phyloP scores from a whole-genome alignment of 2,113 vertebrate species.

The Alexandromys fortis region DNA sequence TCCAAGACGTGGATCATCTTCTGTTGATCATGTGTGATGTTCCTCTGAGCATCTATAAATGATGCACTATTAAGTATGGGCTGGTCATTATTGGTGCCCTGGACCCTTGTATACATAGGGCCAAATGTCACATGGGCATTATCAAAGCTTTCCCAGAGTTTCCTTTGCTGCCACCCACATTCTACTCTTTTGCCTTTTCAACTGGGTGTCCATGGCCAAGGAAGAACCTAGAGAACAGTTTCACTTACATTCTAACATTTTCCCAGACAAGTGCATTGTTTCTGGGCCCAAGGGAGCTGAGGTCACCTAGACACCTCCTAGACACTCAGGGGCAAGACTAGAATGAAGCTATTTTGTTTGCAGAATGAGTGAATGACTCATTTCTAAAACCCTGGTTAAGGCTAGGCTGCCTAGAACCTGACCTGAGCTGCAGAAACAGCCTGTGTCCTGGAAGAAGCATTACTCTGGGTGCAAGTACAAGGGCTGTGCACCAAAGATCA shows the following conservation, averaged over 20 bases:
- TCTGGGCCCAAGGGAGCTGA: not conserved
- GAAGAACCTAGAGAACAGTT: not conserved
- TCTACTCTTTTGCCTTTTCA: not conserved
- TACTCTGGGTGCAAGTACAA: not conserved
- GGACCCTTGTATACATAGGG: not conserved
- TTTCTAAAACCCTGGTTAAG: not conserved
- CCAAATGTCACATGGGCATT: not conserved
- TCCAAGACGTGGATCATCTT: not conserved
- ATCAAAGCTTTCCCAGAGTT: not conserved
- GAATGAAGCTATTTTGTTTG: not conserved
- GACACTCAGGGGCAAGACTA: not conserved
- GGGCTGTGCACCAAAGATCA: too few relatives aligned
- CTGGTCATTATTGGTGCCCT: not conserved
- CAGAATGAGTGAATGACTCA: not conserved
- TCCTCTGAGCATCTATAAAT: not conserved
- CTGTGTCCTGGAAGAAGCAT: not conserved
- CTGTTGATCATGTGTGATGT: not conserved
- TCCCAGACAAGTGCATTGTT: not conserved
- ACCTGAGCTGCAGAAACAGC: not conserved
- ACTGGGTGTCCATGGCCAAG: not conserved
- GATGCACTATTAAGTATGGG: not conserved
- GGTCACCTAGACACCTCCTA: not conserved
- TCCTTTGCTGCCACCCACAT: not conserved
- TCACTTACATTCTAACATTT: not conserved
- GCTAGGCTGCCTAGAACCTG: not conserved